These are phyloP conservation scores for Eulemur macaco DNA, from an alignment of 2,113 vertebrate genomes.

Conservation along the genomic window DNA sequence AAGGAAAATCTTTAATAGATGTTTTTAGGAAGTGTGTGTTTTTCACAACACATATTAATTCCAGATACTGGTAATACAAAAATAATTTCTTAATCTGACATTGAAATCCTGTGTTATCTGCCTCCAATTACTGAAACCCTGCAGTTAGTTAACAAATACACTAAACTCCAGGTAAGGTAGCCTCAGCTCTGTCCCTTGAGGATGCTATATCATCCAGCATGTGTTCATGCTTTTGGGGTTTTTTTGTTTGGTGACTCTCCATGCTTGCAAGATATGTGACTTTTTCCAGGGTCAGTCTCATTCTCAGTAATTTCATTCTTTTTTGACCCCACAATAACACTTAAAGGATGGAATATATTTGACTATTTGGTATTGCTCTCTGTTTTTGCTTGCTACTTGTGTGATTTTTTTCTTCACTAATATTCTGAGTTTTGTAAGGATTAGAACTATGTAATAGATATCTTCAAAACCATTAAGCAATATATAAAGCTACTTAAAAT, in stretches of 20 bases:
- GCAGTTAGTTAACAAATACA: not conserved
- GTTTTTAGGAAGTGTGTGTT: not conserved
- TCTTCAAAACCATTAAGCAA: not conserved
- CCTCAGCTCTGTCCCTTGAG: not conserved
- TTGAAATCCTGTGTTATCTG: not conserved
- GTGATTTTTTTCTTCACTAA: not conserved
- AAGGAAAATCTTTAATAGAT: conserved; percentile 71
- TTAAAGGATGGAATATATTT: not conserved
- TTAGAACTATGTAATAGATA: not conserved
- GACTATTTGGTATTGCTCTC: not conserved
- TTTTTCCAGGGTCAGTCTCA: not conserved
- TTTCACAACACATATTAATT: conserved; percentile 14
- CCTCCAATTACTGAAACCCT: not conserved
- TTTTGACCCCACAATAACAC: not conserved
- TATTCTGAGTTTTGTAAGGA: not conserved
- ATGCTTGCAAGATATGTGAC: not conserved
- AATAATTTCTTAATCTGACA: not conserved
- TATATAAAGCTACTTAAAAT: not conserved
- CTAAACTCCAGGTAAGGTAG: fast-evolving
- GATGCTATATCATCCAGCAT: not conserved
- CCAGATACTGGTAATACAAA: not conserved
- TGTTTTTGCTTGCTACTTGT: not conserved
- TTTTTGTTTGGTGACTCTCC: not conserved
- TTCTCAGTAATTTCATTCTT: not conserved
- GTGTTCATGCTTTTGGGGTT: not conserved